Evolutionary conservation across 2,888 invertebrate species (phyloP).

Genomic region (Drosophila pegasa): DNA sequence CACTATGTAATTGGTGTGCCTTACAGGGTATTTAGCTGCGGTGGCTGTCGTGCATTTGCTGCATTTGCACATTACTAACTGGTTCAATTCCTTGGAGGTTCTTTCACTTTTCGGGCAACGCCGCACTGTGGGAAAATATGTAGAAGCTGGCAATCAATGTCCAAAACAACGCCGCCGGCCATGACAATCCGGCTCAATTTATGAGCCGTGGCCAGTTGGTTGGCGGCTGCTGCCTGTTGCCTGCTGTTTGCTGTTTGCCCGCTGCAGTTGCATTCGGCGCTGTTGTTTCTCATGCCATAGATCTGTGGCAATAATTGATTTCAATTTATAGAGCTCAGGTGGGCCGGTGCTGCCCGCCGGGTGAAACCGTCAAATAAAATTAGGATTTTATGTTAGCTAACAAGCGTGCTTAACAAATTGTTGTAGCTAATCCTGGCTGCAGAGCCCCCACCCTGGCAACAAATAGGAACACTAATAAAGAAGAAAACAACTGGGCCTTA

Average conservation of each 20-base stretch:
- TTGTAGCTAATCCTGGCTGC: slow-evolving; percentile 38
- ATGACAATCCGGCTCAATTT: slow-evolving; percentile 74
- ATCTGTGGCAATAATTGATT: slow-evolving; percentile 76
- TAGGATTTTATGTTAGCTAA: slow-evolving; percentile 59
- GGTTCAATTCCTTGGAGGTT: slow-evolving; percentile 47
- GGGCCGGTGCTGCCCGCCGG: slow-evolving; percentile 37
- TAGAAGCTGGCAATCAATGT: slow-evolving; percentile 80
- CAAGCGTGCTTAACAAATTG: slow-evolving; percentile 50
- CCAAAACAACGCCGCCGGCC: slow-evolving; percentile 69
- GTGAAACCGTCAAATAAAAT: slow-evolving; percentile 55
- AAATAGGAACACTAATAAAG: not conserved
- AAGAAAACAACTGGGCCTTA: slow-evolving; percentile 14
- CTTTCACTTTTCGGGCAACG: slow-evolving; percentile 72
- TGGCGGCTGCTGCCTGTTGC: slow-evolving; percentile 9
- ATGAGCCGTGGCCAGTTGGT: slow-evolving; percentile 57
- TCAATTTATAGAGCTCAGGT: slow-evolving; percentile 71
- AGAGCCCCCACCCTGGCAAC: not conserved
- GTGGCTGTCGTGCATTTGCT: not conserved
- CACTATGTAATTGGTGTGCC: not conserved
- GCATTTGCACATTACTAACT: slow-evolving; percentile 42
- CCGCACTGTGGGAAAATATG: slow-evolving; percentile 77
- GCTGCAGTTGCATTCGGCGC: slow-evolving; percentile 41
- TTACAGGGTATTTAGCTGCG: slow-evolving; percentile 30
- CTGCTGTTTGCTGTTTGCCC: slow-evolving; percentile 10
- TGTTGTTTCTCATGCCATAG: slow-evolving; percentile 70